These are phyloP conservation scores for Meiosimyza platycephala DNA, from an alignment of 2,888 invertebrate species.

Conservation along the genomic window DNA sequence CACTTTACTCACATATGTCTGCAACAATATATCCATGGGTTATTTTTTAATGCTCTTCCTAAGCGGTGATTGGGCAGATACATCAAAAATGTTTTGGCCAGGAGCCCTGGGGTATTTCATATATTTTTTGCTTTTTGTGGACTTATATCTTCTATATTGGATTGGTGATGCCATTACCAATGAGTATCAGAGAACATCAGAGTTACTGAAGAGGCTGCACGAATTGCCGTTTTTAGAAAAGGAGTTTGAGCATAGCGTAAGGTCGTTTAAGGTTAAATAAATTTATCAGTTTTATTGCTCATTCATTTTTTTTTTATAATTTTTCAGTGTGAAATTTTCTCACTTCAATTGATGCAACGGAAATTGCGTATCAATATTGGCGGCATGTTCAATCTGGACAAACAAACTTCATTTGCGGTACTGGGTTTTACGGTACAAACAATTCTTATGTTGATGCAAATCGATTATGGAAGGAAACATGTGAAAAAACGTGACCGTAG, in stretches of 20 bases:
- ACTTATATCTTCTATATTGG: slow-evolving; percentile 27
- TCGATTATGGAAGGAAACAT: not conserved
- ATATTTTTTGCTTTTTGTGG: not conserved
- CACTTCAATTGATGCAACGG: slow-evolving; percentile 27
- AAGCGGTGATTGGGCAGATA: not conserved
- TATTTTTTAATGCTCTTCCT: slow-evolving; percentile 13
- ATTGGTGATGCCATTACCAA: slow-evolving; percentile 6
- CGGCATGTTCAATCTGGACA: slow-evolving; percentile 28
- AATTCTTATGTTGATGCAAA: slow-evolving; percentile 30
- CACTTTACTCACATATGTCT: slow-evolving; percentile 19
- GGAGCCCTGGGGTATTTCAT: not conserved
- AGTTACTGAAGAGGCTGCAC: slow-evolving; percentile 7
- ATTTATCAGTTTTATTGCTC: not conserved
- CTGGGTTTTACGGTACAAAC: slow-evolving; percentile 9
- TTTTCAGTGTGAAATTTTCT: slow-evolving; percentile 29
- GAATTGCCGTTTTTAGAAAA: not conserved
- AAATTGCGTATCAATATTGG: slow-evolving; percentile 26
- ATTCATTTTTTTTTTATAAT: not conserved
- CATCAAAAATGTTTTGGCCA: not conserved
- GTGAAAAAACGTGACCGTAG: no score
- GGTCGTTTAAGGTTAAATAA: not conserved
- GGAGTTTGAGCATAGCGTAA: slow-evolving; percentile 25
- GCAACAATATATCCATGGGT: slow-evolving; percentile 22
- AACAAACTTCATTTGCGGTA: not conserved
- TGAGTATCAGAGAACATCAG: slow-evolving; percentile 19